Evolutionary conservation across 30 jellyfish, hydroid and myxozoan species (phyloP).

Genomic region (Cassiopea andromeda): DNA sequence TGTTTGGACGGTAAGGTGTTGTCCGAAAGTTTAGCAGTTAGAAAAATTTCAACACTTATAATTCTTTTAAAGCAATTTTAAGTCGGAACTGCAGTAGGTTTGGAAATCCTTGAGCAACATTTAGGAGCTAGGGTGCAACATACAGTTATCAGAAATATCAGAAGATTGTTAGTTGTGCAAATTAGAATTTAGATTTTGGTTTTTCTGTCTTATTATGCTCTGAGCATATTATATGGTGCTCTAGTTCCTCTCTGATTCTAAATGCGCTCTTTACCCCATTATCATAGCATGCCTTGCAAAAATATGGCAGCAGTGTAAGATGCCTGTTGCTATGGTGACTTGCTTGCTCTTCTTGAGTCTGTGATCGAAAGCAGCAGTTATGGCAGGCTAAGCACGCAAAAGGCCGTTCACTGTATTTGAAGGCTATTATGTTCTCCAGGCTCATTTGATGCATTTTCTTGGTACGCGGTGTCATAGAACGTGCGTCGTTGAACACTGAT

Average conservation of each 20-base stretch:
- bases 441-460: conserved; percentile 7
- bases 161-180: background rate
- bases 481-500: conserved; percentile 25
- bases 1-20: no score
- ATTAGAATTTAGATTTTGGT: background rate
- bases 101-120: no score
- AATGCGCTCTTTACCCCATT: conserved; percentile 27
- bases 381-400: conserved; percentile 24
- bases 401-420: conserved; percentile 55
- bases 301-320: conserved; percentile 28
- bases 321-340: conserved; percentile 34
- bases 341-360: conserved; percentile 47
- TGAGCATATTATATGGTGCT: background rate
- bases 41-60: no score
- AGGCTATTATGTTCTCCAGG: conserved; percentile 27
- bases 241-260: conserved; percentile 18
- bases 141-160: no score
- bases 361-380: conserved; percentile 55
- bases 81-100: no score
- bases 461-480: conserved; percentile 48
- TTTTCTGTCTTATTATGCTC: background rate
- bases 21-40: no score
- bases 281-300: conserved; percentile 29
- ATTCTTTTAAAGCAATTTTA: no score
- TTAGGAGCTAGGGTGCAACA: no score